These are phyloP conservation scores for Petrocephalus sullivani DNA, from an alignment of 2,797 vertebrate genomes.

Conservation along the genomic window DNA sequence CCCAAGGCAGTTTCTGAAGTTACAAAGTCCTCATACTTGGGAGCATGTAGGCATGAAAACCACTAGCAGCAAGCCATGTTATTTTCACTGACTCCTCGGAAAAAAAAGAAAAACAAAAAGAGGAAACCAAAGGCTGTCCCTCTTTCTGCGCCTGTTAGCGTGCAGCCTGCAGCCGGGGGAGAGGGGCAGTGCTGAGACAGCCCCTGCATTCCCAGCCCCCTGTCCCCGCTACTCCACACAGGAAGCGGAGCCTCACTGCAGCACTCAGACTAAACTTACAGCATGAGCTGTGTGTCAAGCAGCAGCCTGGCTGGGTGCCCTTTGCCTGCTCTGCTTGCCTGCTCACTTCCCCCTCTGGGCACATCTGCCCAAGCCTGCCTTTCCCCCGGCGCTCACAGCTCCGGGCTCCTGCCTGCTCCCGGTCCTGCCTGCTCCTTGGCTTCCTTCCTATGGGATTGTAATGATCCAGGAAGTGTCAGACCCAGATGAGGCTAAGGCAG, in stretches of 20 bases:
- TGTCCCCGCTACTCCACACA: neutral
- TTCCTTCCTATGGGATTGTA: conserved; percentile 35
- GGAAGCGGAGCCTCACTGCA: conserved; percentile 28
- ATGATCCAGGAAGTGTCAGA: conserved; percentile 52
- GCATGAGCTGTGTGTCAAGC: conserved; percentile 9
- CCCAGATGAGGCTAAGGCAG: conserved; percentile 36
- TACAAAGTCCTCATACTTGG: conserved; percentile 30
- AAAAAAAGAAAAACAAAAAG: conserved; percentile 1
- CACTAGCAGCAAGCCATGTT: neutral
- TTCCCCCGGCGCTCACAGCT: neutral
- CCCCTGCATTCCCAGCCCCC: conserved; percentile 28
- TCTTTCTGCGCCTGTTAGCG: neutral
- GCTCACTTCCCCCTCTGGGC: neutral
- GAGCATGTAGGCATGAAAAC: neutral
- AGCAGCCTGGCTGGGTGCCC: neutral
- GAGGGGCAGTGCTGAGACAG: conserved; percentile 35
- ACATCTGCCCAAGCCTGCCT: neutral
- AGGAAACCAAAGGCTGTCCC: neutral
- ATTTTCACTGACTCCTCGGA: neutral
- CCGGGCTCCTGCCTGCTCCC: conserved; percentile 14
- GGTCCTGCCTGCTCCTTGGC: conserved; percentile 30
- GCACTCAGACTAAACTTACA: conserved; percentile 21
- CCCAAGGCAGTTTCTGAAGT: neutral
- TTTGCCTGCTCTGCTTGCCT: neutral
- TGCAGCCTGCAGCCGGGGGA: conserved; percentile 23